phyloP scores from a whole-genome alignment of 2,888 invertebrate species.

The Zaprionus lineosus region DNA sequence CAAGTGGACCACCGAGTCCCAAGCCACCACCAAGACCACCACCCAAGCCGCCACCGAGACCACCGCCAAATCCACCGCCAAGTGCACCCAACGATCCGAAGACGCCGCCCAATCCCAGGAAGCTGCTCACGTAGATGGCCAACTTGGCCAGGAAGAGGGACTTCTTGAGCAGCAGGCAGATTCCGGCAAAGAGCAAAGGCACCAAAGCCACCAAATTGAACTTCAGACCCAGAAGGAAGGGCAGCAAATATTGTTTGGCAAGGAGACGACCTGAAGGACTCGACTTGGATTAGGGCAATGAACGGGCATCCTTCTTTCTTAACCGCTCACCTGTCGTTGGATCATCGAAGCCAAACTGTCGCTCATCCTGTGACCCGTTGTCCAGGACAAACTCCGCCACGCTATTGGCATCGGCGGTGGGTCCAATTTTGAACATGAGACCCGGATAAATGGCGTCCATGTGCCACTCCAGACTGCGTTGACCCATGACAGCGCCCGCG shows the following conservation, averaged over 20 bases:
- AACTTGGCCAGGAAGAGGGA: conserved; percentile 89
- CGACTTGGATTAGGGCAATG: neutral
- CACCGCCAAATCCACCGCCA: conserved; percentile 39
- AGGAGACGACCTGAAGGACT: conserved; percentile 86
- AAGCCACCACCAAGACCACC: conserved; percentile 36
- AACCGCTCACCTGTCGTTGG: conserved; percentile 76
- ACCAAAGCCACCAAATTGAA: conserved; percentile 90
- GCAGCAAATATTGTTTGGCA: conserved; percentile 89
- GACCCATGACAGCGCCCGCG: conserved; percentile 87
- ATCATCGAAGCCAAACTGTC: conserved; percentile 83
- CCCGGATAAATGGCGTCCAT: conserved; percentile 89
- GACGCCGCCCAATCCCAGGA: conserved; percentile 86
- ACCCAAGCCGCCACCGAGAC: conserved; percentile 49
- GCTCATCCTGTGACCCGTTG: conserved; percentile 82
- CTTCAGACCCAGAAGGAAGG: conserved; percentile 90
- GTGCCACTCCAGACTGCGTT: conserved; percentile 89
- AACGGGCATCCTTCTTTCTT: neutral
- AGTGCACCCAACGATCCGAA: conserved; percentile 73
- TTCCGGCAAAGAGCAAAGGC: conserved; percentile 88
- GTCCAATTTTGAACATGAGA: conserved; percentile 88
- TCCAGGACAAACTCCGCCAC: conserved; percentile 90
- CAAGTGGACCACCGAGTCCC: conserved; percentile 47
- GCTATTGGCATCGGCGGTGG: conserved; percentile 87
- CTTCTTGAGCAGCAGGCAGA: conserved; percentile 90
- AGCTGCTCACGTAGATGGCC: conserved; percentile 87